Evolutionary conservation across 2,888 invertebrate species (phyloP).

Genomic region (Mystacides longicornis): DNA sequence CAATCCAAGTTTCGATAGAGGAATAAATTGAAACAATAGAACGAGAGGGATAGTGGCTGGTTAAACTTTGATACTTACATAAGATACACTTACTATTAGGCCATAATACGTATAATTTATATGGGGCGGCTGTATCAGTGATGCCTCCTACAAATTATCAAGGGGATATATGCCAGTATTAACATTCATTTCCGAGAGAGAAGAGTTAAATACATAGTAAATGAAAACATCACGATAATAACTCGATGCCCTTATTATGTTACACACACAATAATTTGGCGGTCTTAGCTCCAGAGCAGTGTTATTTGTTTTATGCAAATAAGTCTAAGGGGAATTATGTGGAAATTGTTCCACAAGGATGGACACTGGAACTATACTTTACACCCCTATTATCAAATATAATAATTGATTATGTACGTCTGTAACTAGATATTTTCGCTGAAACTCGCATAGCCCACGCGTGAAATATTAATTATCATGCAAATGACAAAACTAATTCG

Average conservation of each 20-base stretch:
- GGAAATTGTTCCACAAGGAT: background rate
- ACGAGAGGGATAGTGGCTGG: background rate
- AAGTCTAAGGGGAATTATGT: slow-evolving; percentile 1
- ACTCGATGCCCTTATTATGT: background rate
- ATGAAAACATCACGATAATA: slow-evolving; percentile 1
- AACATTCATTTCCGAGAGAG: slow-evolving; percentile 1
- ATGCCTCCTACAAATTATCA: background rate
- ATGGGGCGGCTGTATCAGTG: background rate
- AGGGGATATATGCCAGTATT: background rate
- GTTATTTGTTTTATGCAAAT: slow-evolving; percentile 1
- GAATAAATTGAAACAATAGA: background rate
- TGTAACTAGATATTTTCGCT: no score
- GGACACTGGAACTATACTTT: background rate
- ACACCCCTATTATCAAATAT: background rate
- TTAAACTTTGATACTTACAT: slow-evolving; percentile 1
- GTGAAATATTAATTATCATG: no score
- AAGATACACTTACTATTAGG: no score
- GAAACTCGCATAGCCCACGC: no score
- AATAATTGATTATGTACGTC: background rate
- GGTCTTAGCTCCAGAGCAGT: background rate
- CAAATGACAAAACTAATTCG: no score
- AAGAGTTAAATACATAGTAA: background rate
- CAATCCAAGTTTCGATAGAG: background rate
- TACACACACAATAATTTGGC: slow-evolving; percentile 1
- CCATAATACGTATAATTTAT: slow-evolving; percentile 1